Evolutionary conservation across 1,140 invertebrate species (phyloP), one percentile per base, ranked within the genome.

Genomic region (Nautilus pompilius): DNA sequence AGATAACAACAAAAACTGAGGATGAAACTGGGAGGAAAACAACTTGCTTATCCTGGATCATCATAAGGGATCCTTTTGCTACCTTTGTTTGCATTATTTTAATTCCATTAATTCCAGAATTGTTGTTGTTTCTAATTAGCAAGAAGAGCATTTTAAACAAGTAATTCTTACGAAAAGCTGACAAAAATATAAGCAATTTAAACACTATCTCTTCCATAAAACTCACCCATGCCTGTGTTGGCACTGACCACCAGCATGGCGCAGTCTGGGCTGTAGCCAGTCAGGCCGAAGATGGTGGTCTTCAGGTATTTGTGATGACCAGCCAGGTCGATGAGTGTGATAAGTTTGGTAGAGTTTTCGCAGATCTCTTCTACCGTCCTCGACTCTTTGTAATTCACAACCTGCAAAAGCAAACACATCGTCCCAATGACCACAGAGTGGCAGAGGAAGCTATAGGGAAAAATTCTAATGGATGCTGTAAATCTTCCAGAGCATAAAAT

Each of bases 231-330:
- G 63, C 83, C 84, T 30, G 74, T 81, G 62, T 72, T 84, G 30
- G 86, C 85, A 81, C 86, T 87, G 15, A 98, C 90, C 33, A 98
- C 91, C 10, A 99, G 84, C 89, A 98, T 92, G 36, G 93, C 93
- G 81, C 95, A 93, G 83, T 99, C 94, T 0, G 96, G 96, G 17
- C 88, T 91, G 84, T 98, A 96, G 0, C 94, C 94, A 10, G 91
- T 94, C 2, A 99, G 82, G 0, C 96, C 96, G 76, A 96, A 91
- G 33, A 98, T 89, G 8, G 97, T 99, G 62, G 96, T 99, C 71
- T 91, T 88, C 70, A 98, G 86, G 80, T 99, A 99, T 80, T 98
- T 98, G 66, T 91, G 89, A 84, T 99, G 95, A 0, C 96, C 97
- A 5, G 96, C 96, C 65, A 99, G 85, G 85, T 99, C 97, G 74